Evolutionary conservation across 1,140 invertebrate species (phyloP), one percentile per base, ranked within the genome.

Genomic region (Rhagoletis pomonella): DNA sequence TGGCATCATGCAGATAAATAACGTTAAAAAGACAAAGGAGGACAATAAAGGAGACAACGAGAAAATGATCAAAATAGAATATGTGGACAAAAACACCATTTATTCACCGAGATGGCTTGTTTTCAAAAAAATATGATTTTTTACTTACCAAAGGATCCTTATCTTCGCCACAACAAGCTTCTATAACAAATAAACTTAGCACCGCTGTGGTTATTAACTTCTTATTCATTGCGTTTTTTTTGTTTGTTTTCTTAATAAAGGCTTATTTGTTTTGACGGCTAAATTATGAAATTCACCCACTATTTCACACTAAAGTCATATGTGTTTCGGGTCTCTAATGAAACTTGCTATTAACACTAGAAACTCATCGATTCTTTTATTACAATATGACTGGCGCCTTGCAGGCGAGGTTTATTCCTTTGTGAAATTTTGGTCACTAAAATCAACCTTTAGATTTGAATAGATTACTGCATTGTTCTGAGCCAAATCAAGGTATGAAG

Each of bases 61-160:
- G 73, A 81, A 81, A 55, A 81, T 55, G 44, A 81, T 12, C 47
- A 50, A 50, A 81, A 81, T 55, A 81, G 44, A 10, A 81, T 55
- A 81, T 50, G 47, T 77, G 73, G 19, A 81, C n/a, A 55, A 81
- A 81, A 81, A 81, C 73, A 81, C 17, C 1, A 47, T 29, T 42
- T 77, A 17, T 50, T 81, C 55, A n/a, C 17, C 5, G 17, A n/a
- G 47, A 55, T 58, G 14, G 7, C 47, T 47, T 12, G 14, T 10
- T 47, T 42, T 77, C n/a, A 7, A 19, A 50, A 81, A 7, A 58
- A 81, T 29, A 29, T 9, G 17, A 47, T 17, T 47, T n/a, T 81
- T 4, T 12, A 55, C 73, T 81, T 81, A 81, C 73, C 73, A 55
- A n/a, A 29, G 73, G 73, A 50, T 58, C 73, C n/a, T 55, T 81